Percentiles rank a stretch among this genome's conserved stretches.
phyloP scores from a whole-genome alignment of 1,140 invertebrate species.

The Pomacea maculata region DNA sequence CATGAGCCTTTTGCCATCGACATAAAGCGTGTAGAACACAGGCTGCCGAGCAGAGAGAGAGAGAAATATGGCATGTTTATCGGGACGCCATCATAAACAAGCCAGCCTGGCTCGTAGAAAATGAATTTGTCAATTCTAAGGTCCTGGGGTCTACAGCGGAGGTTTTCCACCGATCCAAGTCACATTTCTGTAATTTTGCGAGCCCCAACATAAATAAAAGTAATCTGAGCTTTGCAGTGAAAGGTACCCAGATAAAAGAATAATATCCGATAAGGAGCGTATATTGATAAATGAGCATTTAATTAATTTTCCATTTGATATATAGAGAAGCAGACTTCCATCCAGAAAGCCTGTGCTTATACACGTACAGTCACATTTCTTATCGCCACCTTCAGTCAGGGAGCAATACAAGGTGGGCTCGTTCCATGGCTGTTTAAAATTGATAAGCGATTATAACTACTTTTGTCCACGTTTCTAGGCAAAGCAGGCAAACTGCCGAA shows the following conservation, averaged over 20 bases:
- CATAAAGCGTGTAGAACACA: too few relatives aligned
- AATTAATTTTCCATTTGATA: slow-evolving; percentile 10
- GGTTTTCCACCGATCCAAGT: neutral
- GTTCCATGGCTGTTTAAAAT: too few relatives aligned
- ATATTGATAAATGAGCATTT: slow-evolving; percentile 18
- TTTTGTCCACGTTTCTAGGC: too few relatives aligned
- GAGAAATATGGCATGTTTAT: slow-evolving; percentile 18
- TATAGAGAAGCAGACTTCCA: too few relatives aligned
- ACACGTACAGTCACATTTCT: too few relatives aligned
- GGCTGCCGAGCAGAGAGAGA: neutral
- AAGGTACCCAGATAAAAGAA: slow-evolving; percentile 19
- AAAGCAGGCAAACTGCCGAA: too few relatives aligned
- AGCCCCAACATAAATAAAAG: slow-evolving; percentile 12
- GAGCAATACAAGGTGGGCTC: too few relatives aligned
- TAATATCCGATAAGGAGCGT: slow-evolving; percentile 20
- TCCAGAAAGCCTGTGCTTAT: too few relatives aligned
- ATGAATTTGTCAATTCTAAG: slow-evolving; percentile 19
- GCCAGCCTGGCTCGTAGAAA: neutral
- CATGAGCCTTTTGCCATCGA: too few relatives aligned
- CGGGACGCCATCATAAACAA: slow-evolving; percentile 20
- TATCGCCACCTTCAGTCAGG: too few relatives aligned
- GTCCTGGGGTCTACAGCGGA: neutral
- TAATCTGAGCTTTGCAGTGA: neutral
- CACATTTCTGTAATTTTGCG: neutral
- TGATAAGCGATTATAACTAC: too few relatives aligned